Evolutionary conservation across 2,888 invertebrate species (phyloP).

Genomic region (Exephanes ischioxanthus): DNA sequence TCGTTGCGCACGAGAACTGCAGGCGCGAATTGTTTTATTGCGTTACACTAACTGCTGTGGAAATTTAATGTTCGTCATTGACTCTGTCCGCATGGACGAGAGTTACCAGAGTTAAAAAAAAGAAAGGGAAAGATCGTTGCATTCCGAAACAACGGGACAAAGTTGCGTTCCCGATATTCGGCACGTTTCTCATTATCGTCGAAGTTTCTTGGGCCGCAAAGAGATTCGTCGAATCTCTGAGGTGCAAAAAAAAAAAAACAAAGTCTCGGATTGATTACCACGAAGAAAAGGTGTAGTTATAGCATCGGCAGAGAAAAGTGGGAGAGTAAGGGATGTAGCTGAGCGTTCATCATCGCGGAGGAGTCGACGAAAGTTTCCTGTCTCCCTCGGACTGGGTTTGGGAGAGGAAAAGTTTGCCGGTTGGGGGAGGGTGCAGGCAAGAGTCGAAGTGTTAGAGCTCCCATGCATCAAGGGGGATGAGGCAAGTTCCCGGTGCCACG

Average conservation of each 20-base stretch:
- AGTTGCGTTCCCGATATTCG: background rate
- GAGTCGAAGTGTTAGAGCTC: conserved; percentile 57
- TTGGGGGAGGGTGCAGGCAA: conserved; percentile 32
- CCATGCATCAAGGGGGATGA: conserved; percentile 46
- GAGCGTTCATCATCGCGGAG: conserved; percentile 63
- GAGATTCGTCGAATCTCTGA: background rate
- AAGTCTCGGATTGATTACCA: conserved; percentile 60
- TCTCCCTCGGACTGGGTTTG: conserved; percentile 19
- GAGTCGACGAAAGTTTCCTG: conserved; percentile 61
- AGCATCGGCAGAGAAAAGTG: background rate
- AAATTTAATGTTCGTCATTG: conserved; percentile 8
- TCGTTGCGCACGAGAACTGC: conserved; percentile 7
- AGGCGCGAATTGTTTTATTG: conserved; percentile 46
- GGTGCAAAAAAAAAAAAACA: background rate
- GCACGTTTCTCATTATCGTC: background rate
- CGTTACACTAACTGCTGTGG: background rate
- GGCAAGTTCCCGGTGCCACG: conserved; percentile 50
- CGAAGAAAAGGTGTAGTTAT: conserved; percentile 29
- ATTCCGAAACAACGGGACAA: background rate
- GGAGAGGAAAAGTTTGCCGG: conserved; percentile 58
- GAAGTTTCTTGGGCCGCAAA: background rate
- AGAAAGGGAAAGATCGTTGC: background rate
- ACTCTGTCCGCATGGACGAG: background rate
- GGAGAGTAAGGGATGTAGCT: conserved; percentile 19
- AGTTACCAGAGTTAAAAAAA: background rate